phyloP scores from a whole-genome alignment of 1,140 invertebrate genomes.

The Drosophila nigrodunni region DNA sequence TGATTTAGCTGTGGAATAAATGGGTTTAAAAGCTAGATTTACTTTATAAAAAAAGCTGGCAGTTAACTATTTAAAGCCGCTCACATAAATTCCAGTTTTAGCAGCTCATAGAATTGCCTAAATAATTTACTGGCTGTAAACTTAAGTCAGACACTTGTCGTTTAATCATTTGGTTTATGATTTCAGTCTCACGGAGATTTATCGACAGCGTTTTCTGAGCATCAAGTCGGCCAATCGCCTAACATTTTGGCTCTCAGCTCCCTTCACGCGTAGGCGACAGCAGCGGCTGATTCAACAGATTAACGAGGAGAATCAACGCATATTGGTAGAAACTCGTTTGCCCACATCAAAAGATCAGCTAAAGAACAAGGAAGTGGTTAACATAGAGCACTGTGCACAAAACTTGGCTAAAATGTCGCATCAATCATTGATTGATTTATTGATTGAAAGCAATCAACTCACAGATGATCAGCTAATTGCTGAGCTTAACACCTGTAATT shows the following conservation, averaged over 20 bases:
- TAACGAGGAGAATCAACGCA: conserved; percentile 47
- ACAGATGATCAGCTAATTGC: conserved; percentile 38
- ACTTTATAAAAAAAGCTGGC: no score
- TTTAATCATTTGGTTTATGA: background rate
- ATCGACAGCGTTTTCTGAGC: conserved; percentile 60
- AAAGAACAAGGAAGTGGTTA: conserved; percentile 6
- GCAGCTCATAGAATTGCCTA: no score
- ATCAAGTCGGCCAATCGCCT: conserved; percentile 59
- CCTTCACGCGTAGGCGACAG: conserved; percentile 46
- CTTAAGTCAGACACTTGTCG: no score
- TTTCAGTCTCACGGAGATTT: conserved; percentile 51
- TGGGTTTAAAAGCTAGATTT: no score
- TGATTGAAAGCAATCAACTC: conserved; percentile 15
- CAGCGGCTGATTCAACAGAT: conserved; percentile 45
- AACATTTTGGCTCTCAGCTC: conserved; percentile 51
- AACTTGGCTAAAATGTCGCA: conserved; percentile 1
- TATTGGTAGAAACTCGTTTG: conserved; percentile 21
- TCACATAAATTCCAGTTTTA: no score
- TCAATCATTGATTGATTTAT: conserved; percentile 47
- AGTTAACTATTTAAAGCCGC: no score
- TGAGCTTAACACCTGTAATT: conserved; percentile 63
- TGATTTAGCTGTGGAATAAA: background rate
- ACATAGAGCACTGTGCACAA: conserved; percentile 11
- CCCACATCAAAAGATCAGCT: background rate
- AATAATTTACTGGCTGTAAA: no score